Conservation (phyloP, 2,797 vertebrate genomes). For the Xerus rutilus region DNA sequence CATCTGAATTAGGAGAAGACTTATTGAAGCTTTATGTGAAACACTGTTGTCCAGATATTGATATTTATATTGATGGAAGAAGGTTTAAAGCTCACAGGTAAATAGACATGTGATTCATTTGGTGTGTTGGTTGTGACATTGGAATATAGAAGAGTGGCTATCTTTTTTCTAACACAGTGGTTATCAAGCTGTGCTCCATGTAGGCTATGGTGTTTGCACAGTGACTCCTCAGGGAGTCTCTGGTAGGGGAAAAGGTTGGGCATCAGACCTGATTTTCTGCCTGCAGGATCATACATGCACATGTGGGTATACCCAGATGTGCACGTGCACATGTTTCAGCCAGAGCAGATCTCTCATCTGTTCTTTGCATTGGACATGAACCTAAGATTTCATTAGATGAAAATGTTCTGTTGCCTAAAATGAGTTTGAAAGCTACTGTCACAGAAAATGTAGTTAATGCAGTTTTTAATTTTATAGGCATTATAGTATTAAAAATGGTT, state of each 20-base stretch:
- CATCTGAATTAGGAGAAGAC: conserved; percentile 93
- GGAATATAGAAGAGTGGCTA: background rate
- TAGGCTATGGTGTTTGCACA: background rate
- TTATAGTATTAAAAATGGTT: conserved; percentile 64
- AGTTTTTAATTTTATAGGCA: conserved; percentile 64
- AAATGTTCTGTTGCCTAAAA: conserved; percentile 67
- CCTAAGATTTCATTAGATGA: conserved; percentile 56
- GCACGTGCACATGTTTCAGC: background rate
- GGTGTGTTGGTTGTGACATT: conserved; percentile 3
- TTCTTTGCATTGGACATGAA: background rate
- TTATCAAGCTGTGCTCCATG: conserved; percentile 37
- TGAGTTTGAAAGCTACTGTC: conserved; percentile 65
- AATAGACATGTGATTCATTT: conserved; percentile 58
- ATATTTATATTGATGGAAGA: conserved; percentile 92
- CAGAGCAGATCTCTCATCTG: background rate
- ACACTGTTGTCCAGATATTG: conserved; percentile 92
- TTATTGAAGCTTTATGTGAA: conserved; percentile 93
- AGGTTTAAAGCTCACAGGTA: conserved; percentile 96
- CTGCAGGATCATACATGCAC: background rate
- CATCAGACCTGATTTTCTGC: background rate
- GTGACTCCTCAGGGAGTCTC: background rate
- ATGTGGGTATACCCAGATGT: no score
- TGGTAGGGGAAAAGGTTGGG: background rate
- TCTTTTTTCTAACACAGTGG: conserved; percentile 7
- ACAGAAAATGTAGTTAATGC: conserved; percentile 71